Evolutionary conservation across 2,797 vertebrate genomes (phyloP), one percentile per base, ranked within the genome.

Genomic region (Pogoniulus pusillus): DNA sequence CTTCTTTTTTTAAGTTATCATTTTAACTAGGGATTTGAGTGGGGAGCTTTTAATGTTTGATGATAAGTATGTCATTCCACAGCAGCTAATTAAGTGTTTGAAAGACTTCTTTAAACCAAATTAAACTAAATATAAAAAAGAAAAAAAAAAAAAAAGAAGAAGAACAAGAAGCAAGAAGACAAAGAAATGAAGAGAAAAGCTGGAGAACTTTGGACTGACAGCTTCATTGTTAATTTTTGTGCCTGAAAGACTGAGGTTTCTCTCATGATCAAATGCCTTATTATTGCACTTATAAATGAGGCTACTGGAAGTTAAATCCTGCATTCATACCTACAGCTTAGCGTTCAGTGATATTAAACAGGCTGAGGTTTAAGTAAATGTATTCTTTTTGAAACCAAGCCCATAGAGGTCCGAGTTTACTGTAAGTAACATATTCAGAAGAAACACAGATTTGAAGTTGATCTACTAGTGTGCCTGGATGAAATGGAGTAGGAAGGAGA

Each of bases 71-170:
- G 22, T 87, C 71, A 62, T 88, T 90, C 39, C 80, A 39, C 54
- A 87, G 45, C 69, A 87, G n/a, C 29, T 92, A 95, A 96, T 96
- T 93, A 94, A 91, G 45, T 73, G 89, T 93, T 93, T 96, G 43
- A 90, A 92, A 91, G 49, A 54, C 26, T 82, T 89, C 17, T 74
- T 92, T 65, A 87, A 95, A 69, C 4, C 6, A 84, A 65, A 89
- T 19, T 7, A 81, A 80, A 74, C 59, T 12, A 5, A 75, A 64
- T 35, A 47, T 58, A 29, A 69, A 30, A 12, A 13, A 12, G 6
- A 41, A 30, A n/a, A 26, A 24, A 69, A 34, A 12, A 13, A 14
- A 8, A 41, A 30, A n/a, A 26, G 29, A 32, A 57, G 26, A 37
- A 47, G 20, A 16, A 18, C 4, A 5, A 2, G 5, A 7, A 9